Base-by-base conservation (phyloP, 1,140 invertebrate species). In the Eufriesea mexicana region DNA sequence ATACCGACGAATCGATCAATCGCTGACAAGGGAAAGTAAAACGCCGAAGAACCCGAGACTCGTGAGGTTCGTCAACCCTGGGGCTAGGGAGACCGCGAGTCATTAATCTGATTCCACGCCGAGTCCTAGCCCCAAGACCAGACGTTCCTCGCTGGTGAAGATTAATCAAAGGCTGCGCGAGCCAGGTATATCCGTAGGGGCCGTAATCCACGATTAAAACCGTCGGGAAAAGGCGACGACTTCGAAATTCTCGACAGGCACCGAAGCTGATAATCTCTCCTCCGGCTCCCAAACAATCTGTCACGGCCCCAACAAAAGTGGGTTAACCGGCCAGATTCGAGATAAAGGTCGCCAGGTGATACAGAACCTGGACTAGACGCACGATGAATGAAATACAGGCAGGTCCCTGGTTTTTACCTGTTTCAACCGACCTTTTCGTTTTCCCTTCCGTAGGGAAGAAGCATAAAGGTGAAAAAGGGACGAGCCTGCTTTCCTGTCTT, bases 261-360 rank as follows among this genome's bases (percentile, higher is more conserved):
- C 16, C 12, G 25, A 45, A n/a, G 35, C n/a, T 25, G 10, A 49
- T 82, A 76, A 82, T 76, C 62, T 76, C 42, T 59, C 35, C 57
- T 51, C 12, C 4, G 25, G 23, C 47, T 45, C 76, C 28, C 14
- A 76, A n/a, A 25, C 61, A 62, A 82, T 82, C 79, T 67, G 72
- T 76, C 73, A 76, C 54, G 70, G 51, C 12, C 8, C 49, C 28
- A 28, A 82, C 79, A 82, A 76, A 82, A 82, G 72, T 82, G 73
- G 79, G 79, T 76, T 82, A 82, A 82, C 72, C 79, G 73, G 73
- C 73, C 79, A 82, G 54, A 82, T 82, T 59, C 73, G 72, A 76
- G 79, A 76, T 82, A 82, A 82, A 76, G 51, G 62, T 76, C 51
- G 62, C 79, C 79, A 82, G 79, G 79, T 82, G 79, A 82, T 76